Percentiles rank a stretch among this genome's conserved stretches.
phyloP scores from a whole-genome alignment of 2,888 invertebrate genomes.

The Electrophaes corylata region DNA sequence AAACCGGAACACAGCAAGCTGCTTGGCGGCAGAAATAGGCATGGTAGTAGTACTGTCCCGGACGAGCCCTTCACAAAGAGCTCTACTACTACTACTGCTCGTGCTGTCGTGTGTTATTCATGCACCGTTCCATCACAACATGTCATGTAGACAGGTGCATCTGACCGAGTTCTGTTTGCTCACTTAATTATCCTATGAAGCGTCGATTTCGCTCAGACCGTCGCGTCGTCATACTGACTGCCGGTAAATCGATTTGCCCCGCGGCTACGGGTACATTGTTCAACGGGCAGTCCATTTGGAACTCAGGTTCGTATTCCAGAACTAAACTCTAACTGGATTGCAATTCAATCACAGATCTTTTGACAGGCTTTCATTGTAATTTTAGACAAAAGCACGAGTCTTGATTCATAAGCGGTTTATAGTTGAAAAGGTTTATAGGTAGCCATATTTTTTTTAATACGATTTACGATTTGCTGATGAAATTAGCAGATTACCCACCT shows the following conservation, averaged over 20 bases:
- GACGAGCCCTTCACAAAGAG: too few relatives aligned
- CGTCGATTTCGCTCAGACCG: constrained; percentile 19
- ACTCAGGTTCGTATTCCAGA: neutral
- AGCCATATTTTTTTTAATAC: too few relatives aligned
- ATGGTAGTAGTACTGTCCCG: too few relatives aligned
- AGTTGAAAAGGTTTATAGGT: too few relatives aligned
- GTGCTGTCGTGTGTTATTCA: too few relatives aligned
- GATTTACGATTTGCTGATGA: too few relatives aligned
- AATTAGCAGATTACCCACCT: too few relatives aligned
- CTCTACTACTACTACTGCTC: too few relatives aligned
- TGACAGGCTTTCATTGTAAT: neutral
- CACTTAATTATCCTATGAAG: constrained; percentile 27
- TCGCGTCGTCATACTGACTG: constrained; percentile 9
- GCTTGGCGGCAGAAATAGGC: too few relatives aligned
- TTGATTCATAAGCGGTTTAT: too few relatives aligned
- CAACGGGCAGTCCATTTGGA: constrained; percentile 2
- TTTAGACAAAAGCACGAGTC: too few relatives aligned
- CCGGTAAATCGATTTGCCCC: constrained; percentile 16
- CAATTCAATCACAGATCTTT: neutral
- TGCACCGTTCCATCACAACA: constrained; percentile 7
- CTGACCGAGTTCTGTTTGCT: constrained; percentile 25
- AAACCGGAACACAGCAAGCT: too few relatives aligned
- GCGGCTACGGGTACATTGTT: constrained; percentile 15
- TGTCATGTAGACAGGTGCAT: constrained; percentile 12
- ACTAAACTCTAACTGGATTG: neutral